These are phyloP conservation scores for Caenorhabditis latens DNA, from an alignment of 1,140 invertebrate genomes.

Conservation along the genomic window DNA sequence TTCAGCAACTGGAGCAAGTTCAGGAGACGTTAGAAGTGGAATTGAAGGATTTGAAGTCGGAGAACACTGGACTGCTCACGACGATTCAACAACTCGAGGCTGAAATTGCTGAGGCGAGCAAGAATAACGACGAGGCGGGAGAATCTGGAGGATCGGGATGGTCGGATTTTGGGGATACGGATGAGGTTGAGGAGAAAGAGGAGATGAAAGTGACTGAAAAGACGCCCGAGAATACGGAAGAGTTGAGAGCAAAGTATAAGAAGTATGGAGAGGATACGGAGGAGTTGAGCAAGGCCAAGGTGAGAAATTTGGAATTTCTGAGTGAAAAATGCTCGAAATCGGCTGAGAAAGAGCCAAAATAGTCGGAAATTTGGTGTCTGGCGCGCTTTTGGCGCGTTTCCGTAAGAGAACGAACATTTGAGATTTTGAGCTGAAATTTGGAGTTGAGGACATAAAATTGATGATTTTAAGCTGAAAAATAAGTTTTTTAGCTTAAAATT, in stretches of 20 bases:
- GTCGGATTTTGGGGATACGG: neutral
- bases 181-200: slow-evolving; percentile 16
- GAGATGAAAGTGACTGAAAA: neutral
- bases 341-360: neutral
- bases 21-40: neutral
- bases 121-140: neutral
- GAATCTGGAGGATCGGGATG: slow-evolving; percentile 33
- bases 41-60: neutral
- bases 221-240: neutral
- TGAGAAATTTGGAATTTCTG: too few species aligned
- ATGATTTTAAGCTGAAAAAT: too few species aligned
- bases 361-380: too few species aligned
- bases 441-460: too few species aligned
- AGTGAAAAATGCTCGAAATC: too few species aligned
- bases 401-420: too few species aligned
- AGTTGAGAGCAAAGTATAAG: neutral
- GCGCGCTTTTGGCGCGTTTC: too few species aligned
- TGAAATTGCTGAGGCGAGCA: neutral
- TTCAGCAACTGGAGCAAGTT: neutral
- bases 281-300: too few species aligned
- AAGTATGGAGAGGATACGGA: neutral
- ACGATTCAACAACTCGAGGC: neutral
- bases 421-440: too few species aligned
- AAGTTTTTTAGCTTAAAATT: too few species aligned
- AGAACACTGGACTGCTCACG: neutral